Evolutionary conservation across 2,113 vertebrate species (phyloP), one percentile per base, ranked within the genome.

Genomic region (Xiphias gladius): DNA sequence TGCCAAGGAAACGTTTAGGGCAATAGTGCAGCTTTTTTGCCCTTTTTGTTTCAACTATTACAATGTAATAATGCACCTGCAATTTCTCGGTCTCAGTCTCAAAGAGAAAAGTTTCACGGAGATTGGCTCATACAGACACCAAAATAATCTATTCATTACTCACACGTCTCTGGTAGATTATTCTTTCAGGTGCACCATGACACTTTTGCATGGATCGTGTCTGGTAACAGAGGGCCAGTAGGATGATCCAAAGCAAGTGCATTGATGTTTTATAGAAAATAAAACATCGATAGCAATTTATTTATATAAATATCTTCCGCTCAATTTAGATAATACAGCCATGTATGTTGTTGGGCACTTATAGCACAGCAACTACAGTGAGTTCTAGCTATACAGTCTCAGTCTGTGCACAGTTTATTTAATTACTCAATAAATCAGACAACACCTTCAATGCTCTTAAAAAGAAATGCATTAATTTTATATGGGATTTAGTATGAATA

Each of bases 1-100:
- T 68, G 72, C 72, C 58, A 79, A 55, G 67, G 80, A 78, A 59
- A 46, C 52, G 59, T 79, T 84, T 59, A 85, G 62, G 37, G 66
- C 52, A 61, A 75, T 84, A 62, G 37, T 80, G 73, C 48, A 84
- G 69, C 55, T 76, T 73, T 73, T 57, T 55, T 35, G 10, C 37
- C 72, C 76, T 13, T 63, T 57, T 73, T 74, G 35, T 63, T 69
- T 5, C 75, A 58, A 55, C 17, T 46, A 37, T 73, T 37, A 54
- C 43, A 32, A 39, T 14, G 10, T 50, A 54, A 59, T 70, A 37
- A 20, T 63, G 46, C 0, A 20, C 37, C 35, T 48, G 66, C 30
- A 50, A 0, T 62, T 64, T 74, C 28, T 77, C 4, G 10, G 2
- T 8, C 32, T 69, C 37, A 16, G 11, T 19, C 14, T 76, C 13